These are phyloP conservation scores for Syrphus vitripennis DNA, from an alignment of 2,888 invertebrate genomes.

Conservation along the genomic window DNA sequence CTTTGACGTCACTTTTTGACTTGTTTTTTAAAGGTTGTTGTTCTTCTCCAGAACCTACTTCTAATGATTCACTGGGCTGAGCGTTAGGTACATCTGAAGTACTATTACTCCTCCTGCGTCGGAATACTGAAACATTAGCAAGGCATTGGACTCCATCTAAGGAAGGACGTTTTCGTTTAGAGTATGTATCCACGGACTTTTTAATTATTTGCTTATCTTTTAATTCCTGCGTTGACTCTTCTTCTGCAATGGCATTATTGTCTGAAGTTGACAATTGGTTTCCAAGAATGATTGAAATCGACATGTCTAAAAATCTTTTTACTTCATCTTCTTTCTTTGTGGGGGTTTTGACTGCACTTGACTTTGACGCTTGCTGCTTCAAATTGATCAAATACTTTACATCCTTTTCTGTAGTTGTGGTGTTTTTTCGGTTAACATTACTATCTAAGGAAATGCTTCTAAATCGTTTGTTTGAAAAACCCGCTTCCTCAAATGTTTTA, in stretches of 20 bases:
- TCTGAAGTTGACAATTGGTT: background rate
- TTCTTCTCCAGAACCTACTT: background rate
- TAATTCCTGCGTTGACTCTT: background rate
- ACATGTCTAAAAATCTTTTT: background rate
- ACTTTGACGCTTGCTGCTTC: background rate
- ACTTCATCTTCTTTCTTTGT: background rate
- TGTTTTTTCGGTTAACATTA: background rate
- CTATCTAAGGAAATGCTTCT: background rate
- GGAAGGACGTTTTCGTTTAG: slow-evolving; percentile 4
- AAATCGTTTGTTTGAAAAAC: background rate
- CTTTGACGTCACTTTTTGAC: background rate
- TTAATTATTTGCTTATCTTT: background rate
- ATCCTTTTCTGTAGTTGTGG: background rate
- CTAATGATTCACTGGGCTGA: background rate
- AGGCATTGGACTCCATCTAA: slow-evolving; percentile 11
- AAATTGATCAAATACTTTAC: background rate
- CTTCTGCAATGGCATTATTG: background rate
- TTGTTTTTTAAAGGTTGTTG: background rate
- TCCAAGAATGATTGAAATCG: background rate
- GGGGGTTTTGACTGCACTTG: background rate
- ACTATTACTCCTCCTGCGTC: slow-evolving; percentile 13
- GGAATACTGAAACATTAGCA: background rate
- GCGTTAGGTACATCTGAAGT: background rate
- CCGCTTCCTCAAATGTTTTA: background rate
- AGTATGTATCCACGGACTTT: background rate